Conservation (phyloP, 2,113 vertebrate species). For the Choloepus hoffmanni region DNA sequence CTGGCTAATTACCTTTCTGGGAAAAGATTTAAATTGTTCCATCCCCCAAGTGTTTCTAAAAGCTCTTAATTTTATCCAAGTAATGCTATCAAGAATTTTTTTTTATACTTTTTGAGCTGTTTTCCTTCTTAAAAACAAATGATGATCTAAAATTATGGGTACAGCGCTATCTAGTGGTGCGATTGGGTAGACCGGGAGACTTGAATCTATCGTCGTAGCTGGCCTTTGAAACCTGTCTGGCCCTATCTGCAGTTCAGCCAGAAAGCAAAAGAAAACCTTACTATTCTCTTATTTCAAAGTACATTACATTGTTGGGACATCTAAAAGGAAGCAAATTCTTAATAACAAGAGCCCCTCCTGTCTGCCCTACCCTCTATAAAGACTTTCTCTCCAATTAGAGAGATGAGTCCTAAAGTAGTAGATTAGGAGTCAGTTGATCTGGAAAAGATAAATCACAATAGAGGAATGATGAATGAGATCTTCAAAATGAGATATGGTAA, state of each 20-base stretch:
- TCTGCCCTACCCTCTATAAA: not conserved
- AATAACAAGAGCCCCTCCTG: not conserved
- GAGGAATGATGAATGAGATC: not conserved
- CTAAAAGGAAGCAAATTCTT: not conserved
- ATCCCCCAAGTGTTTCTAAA: slow-evolving; percentile 73
- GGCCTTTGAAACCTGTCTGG: not conserved
- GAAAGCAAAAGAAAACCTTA: not conserved
- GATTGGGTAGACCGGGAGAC: not conserved
- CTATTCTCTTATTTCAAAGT: not conserved
- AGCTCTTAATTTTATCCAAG: slow-evolving; percentile 77
- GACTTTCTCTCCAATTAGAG: not conserved
- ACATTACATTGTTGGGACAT: not conserved
- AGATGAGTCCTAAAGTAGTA: not conserved
- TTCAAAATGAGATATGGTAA: not conserved
- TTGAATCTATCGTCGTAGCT: not conserved
- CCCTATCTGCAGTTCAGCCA: not conserved
- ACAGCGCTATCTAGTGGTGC: slow-evolving; percentile 69
- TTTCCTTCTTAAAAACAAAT: not conserved
- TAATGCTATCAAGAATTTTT: slow-evolving; percentile 72
- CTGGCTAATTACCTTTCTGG: slow-evolving; percentile 69
- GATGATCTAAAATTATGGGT: slow-evolving; percentile 18
- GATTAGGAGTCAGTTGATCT: not conserved
- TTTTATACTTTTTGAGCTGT: not conserved
- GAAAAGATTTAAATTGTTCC: slow-evolving; percentile 63
- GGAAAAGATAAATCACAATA: not conserved